Evolutionary conservation across 2,113 vertebrate species (phyloP), one percentile per base, ranked within the genome.

Genomic region (Anhinga anhinga): DNA sequence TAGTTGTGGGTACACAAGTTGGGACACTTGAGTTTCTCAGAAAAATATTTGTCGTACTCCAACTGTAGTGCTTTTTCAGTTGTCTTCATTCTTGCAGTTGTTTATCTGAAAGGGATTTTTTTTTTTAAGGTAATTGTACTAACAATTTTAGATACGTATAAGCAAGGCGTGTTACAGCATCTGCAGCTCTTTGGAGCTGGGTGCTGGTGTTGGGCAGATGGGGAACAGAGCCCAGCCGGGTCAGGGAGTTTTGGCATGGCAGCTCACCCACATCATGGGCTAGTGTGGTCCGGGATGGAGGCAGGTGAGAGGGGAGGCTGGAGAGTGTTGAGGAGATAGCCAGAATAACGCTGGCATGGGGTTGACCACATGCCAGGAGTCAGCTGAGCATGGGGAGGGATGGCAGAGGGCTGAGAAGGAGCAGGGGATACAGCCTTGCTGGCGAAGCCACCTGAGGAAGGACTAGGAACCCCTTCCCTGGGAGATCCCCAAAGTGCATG

Each of bases 171-270:
- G 45, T 66, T 49, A 34, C 7, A 59, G 81, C 50, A 44, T 22
- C 65, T 82, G 42, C 77, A 81, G 47, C 77, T 91, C 55, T 4
- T 9, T 30, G 29, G n/a, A 34, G 44, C 40, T 85, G 36, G 3
- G 32, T 61, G 55, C 15, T 36, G 11, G 15, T 2, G 1, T 45
- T 1, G 0, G 44, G 10, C 8, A 3, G 12, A 5, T 9, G 34
- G 6, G 29, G 11, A 59, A 0, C 12, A 32, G 71, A 71, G 34
- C 27, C 47, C 38, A 42, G 38, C 5, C 22, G 5, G 9, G 12
- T 59, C 2, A 0, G 23, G 71, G 38, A 21, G 32, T 34, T 72
- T 59, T 94, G 66, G 30, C 47, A 2, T 7, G 17, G 70, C 80
- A 44, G 22, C 77, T 87, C 47, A 11, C 18, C 63, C 38, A 11